Evolutionary conservation across 2,888 invertebrate genomes (phyloP).

Genomic region (Lutraria lutraria): DNA sequence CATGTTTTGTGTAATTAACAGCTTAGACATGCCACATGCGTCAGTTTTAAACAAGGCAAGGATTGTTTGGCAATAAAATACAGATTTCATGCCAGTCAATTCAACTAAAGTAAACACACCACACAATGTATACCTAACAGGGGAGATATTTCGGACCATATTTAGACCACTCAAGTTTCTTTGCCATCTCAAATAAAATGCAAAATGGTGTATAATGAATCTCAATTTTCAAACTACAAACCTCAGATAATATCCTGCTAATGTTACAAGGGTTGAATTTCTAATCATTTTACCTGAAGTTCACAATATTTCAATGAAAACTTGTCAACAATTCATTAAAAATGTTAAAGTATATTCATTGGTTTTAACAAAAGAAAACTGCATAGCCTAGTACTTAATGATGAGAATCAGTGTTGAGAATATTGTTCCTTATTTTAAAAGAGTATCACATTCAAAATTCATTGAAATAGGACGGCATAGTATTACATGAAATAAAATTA

Average conservation of each 20-base stretch:
- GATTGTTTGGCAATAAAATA: neutral
- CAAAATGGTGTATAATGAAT: conserved; percentile 14
- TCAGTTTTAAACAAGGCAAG: neutral
- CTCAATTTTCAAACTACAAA: conserved; percentile 25
- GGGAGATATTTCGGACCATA: conserved; percentile 1
- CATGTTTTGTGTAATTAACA: neutral
- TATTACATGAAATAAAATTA: too few species aligned
- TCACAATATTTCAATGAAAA: conserved; percentile 5
- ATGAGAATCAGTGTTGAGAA: too few species aligned
- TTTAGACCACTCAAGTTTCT: neutral
- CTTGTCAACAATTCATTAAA: conserved; percentile 42
- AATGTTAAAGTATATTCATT: conserved; percentile 42
- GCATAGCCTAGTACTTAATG: too few species aligned
- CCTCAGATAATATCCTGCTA: conserved; percentile 6
- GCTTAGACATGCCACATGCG: neutral
- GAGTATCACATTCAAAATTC: too few species aligned
- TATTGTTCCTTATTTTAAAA: too few species aligned
- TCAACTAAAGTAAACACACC: neutral
- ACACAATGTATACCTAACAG: neutral
- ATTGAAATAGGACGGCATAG: too few species aligned
- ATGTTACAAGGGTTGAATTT: neutral
- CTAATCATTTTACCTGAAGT: neutral
- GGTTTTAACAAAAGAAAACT: conserved; percentile 15
- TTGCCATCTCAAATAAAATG: conserved; percentile 12
- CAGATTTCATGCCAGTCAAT: neutral